Base-by-base conservation (phyloP, 1,140 invertebrate genomes). In the Sweltsa coloradensis region DNA sequence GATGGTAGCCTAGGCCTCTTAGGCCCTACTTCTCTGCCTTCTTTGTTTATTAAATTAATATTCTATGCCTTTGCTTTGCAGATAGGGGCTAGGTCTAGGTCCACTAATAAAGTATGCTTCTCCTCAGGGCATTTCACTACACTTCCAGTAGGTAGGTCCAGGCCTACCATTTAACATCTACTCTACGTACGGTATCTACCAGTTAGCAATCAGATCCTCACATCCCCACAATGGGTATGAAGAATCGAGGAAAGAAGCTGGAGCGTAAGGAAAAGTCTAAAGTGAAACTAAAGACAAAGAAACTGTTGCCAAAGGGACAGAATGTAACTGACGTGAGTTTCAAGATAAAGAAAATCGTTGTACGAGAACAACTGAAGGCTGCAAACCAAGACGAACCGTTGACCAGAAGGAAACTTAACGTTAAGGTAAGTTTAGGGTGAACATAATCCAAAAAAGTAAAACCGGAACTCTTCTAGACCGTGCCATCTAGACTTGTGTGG, bases 301-400 rank as follows among this genome's bases (percentile, higher is more conserved):
- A 60, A 67, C 74, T 67, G 62, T 77, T 76, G 55, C 76, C 67
- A 13, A 74, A 73, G n/a, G 26, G 39, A 11, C 75, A 79, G 34
- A 94, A 93, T 73, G 75, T 86, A 3, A 93, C 89, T 0, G 79
- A 90, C 59, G 83, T 85, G 0, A 76, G 79, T 54, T 93, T 93
- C 58, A 91, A 90, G 75, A 74, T 90, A 2, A 83, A 85, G 54
- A 85, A 89, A 59, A 90, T 95, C 53, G 66, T 88, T 6, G 74
- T 93, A 29, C 72, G 73, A 46, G 77, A 85, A 56, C 86, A 91
- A 59, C 63, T 89, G 1, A 81, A 79, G 56, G 71, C 75, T 36
- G 71, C 76, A 45, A 63, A 66, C 47, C 64, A 70, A 24, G 62
- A 67, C 3, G 74, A 79, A 54, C 73, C 78, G 24, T 67, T 83